A percentile compares a stretch with the other conserved stretches of the same genome.
Evolutionary conservation across 2,888 invertebrate genomes (phyloP).

Genomic region (Tetramorium bicarinatum): DNA sequence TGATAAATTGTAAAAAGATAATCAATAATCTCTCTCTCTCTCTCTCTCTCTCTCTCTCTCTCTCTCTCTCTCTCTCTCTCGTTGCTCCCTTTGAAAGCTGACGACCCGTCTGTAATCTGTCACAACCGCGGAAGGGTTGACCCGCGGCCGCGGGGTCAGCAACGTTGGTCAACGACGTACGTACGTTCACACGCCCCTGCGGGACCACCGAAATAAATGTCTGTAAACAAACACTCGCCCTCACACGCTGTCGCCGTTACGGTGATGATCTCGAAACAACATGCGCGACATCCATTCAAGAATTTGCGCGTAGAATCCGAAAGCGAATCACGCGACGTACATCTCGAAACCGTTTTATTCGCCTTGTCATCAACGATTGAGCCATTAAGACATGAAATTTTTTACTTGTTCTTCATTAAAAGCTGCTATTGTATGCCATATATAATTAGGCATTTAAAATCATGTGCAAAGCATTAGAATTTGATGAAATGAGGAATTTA

Average conservation of each 20-base stretch:
- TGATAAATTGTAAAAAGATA: background rate
- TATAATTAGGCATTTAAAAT: background rate
- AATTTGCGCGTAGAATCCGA: constrained; percentile 4
- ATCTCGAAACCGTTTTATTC: background rate
- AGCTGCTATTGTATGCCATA: background rate
- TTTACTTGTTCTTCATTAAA: too few species aligned
- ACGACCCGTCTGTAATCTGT: constrained; percentile 60
- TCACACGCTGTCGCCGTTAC: background rate
- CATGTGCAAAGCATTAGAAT: background rate
- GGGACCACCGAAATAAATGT: constrained; percentile 52
- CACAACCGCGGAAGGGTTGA: constrained; percentile 65
- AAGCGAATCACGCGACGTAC: background rate
- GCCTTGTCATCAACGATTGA: too few species aligned
- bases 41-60: background rate
- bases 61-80: background rate
- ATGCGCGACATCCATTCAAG: constrained; percentile 25
- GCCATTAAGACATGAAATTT: background rate
- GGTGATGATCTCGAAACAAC: constrained; percentile 21
- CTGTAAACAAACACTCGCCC: constrained; percentile 63
- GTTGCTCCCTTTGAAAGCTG: background rate
- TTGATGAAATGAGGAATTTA: background rate
- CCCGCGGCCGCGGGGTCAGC: constrained; percentile 69
- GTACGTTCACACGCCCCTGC: constrained; percentile 58
- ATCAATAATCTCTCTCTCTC: background rate
- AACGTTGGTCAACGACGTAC: constrained; percentile 47